phyloP scores from a whole-genome alignment of 2,888 invertebrate species.

The Eristalis intricaria region DNA sequence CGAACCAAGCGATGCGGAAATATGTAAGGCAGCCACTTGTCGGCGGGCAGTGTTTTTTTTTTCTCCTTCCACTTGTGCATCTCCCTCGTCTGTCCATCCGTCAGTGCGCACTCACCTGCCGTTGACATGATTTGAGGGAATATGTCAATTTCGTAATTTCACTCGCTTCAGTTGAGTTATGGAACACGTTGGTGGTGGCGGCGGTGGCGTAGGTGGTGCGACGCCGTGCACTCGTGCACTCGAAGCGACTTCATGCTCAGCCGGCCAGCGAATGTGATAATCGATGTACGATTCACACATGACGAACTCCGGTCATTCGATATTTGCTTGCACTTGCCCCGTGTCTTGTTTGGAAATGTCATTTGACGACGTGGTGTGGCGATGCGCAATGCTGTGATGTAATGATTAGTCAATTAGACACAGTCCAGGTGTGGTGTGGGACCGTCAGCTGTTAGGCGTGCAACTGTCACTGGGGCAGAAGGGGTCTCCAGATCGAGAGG shows the following conservation, averaged over 20 bases:
- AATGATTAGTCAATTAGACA: conserved; percentile 24
- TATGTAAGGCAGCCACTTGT: conserved; percentile 61
- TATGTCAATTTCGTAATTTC: conserved; percentile 59
- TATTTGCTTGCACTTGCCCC: conserved; percentile 17
- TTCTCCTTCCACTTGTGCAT: not conserved
- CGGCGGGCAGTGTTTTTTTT: not conserved
- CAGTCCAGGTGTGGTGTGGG: not conserved
- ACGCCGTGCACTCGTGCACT: not conserved
- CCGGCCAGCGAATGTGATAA: conserved; percentile 50
- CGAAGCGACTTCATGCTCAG: conserved; percentile 63
- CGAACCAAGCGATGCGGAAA: conserved; percentile 50
- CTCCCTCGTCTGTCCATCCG: not conserved
- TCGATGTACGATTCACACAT: conserved; percentile 56
- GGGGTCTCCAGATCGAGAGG: not conserved
- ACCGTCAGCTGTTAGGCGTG: conserved; percentile 1
- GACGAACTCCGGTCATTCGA: conserved; percentile 36
- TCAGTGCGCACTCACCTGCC: conserved; percentile 26
- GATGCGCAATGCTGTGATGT: conserved; percentile 28
- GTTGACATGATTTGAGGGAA: conserved; percentile 60
- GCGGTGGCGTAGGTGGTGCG: conserved; percentile 26
- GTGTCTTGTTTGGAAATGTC: conserved; percentile 35
- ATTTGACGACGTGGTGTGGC: conserved; percentile 36
- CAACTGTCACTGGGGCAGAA: not conserved
- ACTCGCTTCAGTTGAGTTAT: conserved; percentile 56
- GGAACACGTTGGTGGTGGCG: conserved; percentile 10